A percentile compares a stretch with the other conserved stretches of the same genome.
Conservation (phyloP, 2,888 invertebrate genomes). For the Drosophila kambysellisi region DNA sequence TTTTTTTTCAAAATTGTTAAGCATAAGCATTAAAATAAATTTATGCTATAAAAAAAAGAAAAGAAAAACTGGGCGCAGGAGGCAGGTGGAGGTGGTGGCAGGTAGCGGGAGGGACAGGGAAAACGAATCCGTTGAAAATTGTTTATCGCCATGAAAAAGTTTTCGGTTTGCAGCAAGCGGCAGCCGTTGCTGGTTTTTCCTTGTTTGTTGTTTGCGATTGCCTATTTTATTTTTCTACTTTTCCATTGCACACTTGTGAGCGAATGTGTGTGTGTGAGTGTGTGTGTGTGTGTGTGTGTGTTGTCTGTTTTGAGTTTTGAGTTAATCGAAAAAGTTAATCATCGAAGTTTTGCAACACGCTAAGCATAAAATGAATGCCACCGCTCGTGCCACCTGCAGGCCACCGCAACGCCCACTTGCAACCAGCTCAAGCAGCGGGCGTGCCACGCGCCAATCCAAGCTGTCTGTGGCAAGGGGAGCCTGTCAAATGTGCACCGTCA, state of each 20-base stretch:
- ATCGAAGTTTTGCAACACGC: conserved; percentile 77
- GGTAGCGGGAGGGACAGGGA: not conserved
- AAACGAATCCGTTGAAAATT: conserved; percentile 62
- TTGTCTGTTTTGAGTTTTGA: conserved; percentile 71
- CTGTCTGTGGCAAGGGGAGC: not conserved
- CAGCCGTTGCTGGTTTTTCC: conserved; percentile 15
- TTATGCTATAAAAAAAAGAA: conserved; percentile 67
- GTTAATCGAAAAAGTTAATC: conserved; percentile 81
- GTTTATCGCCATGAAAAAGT: conserved; percentile 76
- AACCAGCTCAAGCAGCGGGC: not conserved
- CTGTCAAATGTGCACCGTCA: conserved; percentile 42
- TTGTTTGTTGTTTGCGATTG: conserved; percentile 44
- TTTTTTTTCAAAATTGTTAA: conserved; percentile 69
- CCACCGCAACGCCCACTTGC: not conserved
- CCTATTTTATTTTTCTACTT: conserved; percentile 45
- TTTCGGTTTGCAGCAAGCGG: conserved; percentile 56
- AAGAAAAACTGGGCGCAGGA: conserved; percentile 23
- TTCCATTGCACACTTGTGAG: conserved; percentile 56
- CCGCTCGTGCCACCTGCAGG: too few relatives aligned
- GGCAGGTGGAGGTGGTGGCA: not conserved
- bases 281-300: conserved; percentile 29
- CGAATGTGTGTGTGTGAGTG: conserved; percentile 17
- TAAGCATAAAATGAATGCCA: conserved; percentile 51
- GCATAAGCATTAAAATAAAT: conserved; percentile 81
- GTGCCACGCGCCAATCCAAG: conserved; percentile 3